Conservation (phyloP, 2,113 vertebrate species). For the Microtus richardsoni region DNA sequence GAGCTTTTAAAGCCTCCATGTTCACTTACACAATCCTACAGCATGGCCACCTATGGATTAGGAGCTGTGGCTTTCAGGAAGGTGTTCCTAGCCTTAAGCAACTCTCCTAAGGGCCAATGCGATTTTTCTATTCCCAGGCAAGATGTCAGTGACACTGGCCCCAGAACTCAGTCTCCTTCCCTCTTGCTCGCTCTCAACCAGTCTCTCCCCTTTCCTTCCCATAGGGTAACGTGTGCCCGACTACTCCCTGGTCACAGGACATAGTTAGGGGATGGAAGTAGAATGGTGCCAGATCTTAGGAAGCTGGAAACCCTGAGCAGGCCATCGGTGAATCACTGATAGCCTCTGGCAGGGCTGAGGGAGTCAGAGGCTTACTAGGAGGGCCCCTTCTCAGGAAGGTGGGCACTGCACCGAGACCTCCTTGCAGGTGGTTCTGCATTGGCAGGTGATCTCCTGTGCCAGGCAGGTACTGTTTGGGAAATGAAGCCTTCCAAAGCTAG, state of each 20-base stretch:
- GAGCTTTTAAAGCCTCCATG: too few species aligned
- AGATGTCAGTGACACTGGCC: background rate
- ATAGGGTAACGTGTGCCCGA: background rate
- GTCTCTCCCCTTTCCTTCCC: background rate
- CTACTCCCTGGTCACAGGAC: background rate
- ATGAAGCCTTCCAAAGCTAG: background rate
- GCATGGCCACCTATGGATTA: background rate
- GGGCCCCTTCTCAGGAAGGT: background rate
- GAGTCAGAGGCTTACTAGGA: background rate
- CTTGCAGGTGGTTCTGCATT: background rate
- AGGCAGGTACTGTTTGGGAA: background rate
- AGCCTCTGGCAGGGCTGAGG: background rate
- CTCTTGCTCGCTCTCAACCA: background rate
- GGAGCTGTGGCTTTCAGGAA: background rate
- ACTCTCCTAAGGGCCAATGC: background rate
- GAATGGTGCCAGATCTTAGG: background rate
- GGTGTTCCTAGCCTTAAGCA: background rate
- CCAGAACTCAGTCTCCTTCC: background rate
- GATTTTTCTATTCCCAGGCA: background rate
- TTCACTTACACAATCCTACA: background rate
- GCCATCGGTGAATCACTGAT: background rate
- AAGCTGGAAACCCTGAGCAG: background rate
- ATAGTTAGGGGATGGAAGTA: background rate
- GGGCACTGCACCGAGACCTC: background rate
- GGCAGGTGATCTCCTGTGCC: background rate